Conservation (phyloP, 92 coral and sea anemone genomes). For the Plumapathes pennacea region DNA sequence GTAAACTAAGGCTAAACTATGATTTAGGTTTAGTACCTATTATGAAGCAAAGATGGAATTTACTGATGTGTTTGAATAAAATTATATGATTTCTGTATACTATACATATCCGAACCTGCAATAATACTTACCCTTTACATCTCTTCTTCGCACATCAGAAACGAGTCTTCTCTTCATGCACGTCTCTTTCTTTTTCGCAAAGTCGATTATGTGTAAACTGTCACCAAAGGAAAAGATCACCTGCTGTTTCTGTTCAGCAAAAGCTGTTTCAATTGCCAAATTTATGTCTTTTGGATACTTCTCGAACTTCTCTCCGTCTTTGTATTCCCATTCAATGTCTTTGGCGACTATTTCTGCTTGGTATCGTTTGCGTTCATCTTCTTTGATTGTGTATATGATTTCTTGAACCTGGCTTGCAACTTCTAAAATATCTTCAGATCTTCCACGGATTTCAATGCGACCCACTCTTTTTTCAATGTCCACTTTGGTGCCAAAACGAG, state of each 20-base stretch:
- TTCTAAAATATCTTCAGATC: conserved; percentile 15
- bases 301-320: not conserved
- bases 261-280: conserved; percentile 25
- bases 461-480: conserved; percentile 7
- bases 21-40: no score
- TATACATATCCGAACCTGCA: no score
- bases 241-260: not conserved
- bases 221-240: not conserved
- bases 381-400: conserved; percentile 12
- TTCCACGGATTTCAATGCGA: conserved; percentile 27
- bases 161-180: not conserved
- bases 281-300: conserved; percentile 8
- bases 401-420: conserved; percentile 14
- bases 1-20: no score
- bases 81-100: no score
- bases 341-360: conserved; percentile 36
- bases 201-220: not conserved
- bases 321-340: conserved; percentile 27
- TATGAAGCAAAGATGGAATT: no score
- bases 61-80: no score
- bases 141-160: not conserved
- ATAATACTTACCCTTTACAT: no score
- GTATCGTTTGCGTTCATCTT: conserved; percentile 15
- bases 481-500: conserved; percentile 8
- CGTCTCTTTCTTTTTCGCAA: conserved; percentile 1